phyloP scores from a whole-genome alignment of 2,113 vertebrate genomes.

The Saccopteryx bilineata region DNA sequence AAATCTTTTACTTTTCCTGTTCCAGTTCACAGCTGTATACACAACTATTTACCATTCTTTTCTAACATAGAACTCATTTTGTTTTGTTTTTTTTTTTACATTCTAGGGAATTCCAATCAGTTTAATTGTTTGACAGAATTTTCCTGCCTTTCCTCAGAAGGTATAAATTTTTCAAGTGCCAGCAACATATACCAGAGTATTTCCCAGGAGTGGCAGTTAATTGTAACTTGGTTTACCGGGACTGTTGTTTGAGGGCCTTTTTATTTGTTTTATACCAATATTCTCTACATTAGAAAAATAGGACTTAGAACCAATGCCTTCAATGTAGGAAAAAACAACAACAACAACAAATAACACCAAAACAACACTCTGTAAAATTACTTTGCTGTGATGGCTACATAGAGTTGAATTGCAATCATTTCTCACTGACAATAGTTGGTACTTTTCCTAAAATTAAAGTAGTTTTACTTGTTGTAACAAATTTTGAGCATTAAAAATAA shows the following conservation, averaged over 20 bases:
- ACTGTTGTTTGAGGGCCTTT: conserved; percentile 81
- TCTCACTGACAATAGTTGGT: conserved; percentile 76
- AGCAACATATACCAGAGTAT: conserved; percentile 88
- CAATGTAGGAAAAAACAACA: conserved; percentile 78
- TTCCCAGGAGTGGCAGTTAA: conserved; percentile 91
- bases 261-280: conserved; percentile 81
- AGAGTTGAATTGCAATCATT: conserved; percentile 80
- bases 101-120: conserved; percentile 92
- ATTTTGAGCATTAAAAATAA: conserved; percentile 70
- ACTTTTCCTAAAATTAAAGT: conserved; percentile 79
- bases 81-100: conserved; percentile 74
- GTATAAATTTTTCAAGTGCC: conserved; percentile 91
- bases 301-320: conserved; percentile 79
- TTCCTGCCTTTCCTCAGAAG: conserved; percentile 92
- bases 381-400: conserved; percentile 77
- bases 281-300: conserved; percentile 81
- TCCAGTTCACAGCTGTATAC: conserved; percentile 78
- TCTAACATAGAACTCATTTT: conserved; percentile 79
- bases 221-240: conserved; percentile 87
- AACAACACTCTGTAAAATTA: conserved; percentile 80
- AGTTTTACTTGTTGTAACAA: conserved; percentile 71
- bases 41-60: conserved; percentile 82
- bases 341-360: conserved; percentile 46
- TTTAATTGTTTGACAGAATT: conserved; percentile 92
- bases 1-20: conserved; percentile 67